phyloP scores from a whole-genome alignment of 2,888 invertebrate genomes.

The Odontocerum albicorne region DNA sequence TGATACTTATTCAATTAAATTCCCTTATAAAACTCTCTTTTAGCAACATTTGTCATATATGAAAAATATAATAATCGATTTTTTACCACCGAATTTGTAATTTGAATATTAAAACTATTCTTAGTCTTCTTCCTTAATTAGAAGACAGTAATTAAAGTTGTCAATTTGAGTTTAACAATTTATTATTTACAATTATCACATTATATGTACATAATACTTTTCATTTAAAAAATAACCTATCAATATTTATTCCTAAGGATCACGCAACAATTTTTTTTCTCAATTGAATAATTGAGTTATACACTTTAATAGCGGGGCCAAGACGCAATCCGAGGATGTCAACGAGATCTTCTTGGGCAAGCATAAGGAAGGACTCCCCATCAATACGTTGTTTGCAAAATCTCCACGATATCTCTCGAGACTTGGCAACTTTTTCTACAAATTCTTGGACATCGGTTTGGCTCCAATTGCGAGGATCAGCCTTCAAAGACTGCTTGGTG shows the following conservation, averaged over 20 bases:
- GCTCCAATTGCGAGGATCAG: slow-evolving; percentile 41
- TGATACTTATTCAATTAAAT: no score
- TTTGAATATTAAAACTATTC: no score
- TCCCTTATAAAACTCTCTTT: no score
- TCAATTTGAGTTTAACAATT: no score
- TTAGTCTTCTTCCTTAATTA: no score
- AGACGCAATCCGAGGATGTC: slow-evolving; percentile 74
- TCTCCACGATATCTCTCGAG: slow-evolving; percentile 22
- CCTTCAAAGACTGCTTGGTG: slow-evolving; percentile 36
- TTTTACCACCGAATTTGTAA: no score
- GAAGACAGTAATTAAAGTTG: no score
- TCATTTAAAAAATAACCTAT: no score
- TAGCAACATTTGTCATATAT: no score
- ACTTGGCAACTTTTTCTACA: slow-evolving; percentile 42
- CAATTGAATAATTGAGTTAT: slow-evolving; percentile 65
- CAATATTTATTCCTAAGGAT: slow-evolving; percentile 20
- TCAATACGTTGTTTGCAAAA: slow-evolving; percentile 63
- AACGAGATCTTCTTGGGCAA: slow-evolving; percentile 81
- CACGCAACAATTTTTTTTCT: slow-evolving; percentile 45
- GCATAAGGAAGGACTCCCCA: slow-evolving; percentile 79
- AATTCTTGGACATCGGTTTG: slow-evolving; percentile 44
- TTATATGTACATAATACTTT: no score
- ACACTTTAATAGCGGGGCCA: slow-evolving; percentile 84
- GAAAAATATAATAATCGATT: no score
- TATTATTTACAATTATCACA: no score